Base-by-base conservation (phyloP, 1,140 invertebrate species). In the Elysia chlorotica region DNA sequence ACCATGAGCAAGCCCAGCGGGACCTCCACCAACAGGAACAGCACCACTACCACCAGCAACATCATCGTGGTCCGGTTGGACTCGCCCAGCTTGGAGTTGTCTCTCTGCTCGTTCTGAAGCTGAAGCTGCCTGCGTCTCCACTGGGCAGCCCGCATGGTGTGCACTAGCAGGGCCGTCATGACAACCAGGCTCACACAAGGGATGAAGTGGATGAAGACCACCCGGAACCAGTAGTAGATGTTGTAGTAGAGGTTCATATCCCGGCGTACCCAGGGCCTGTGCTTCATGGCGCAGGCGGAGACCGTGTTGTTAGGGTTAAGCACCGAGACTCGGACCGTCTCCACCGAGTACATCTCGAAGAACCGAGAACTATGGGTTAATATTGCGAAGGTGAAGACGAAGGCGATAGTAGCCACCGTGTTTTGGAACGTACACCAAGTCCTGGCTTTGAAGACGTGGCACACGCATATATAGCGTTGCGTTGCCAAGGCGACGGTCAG, bases 1-100 rank as follows among this genome's bases (percentile, higher is more conserved):
- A 96, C 93, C 28, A 97, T 91, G 0, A 84, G 76, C 48, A 86
- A 79, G 0, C 94, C 95, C 38, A 97, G 89, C 0, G 96, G 96
- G 71, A 97, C 93, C 85, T 98, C 96, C 0, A 96, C 95, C 71
- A 94, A 88, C 0, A 98, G 89, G 84, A 98, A 97, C 0, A 96
- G 93, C 0, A 94, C 93, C 0, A 98, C 95, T 0, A 98, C 95
- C 2, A 95, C 94, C n/a, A 97, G 96, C 2, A 98, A 87, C 96
- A 98, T 97, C 4, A 97, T 85, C 0, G 95, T 97, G 1, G 95
- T 97, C 82, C 94, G 96, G 82, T 97, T 97, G 4, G 92, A 93
- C 82, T 96, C 96, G 63, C 84, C 89, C 62, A 94, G 88, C 80
- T 92, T 93, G 84, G 92, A 93, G 86, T 92, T 95, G 87, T 95